Evolutionary conservation across 2,888 invertebrate species (phyloP).

Genomic region (Pseudeuparius sepicola): DNA sequence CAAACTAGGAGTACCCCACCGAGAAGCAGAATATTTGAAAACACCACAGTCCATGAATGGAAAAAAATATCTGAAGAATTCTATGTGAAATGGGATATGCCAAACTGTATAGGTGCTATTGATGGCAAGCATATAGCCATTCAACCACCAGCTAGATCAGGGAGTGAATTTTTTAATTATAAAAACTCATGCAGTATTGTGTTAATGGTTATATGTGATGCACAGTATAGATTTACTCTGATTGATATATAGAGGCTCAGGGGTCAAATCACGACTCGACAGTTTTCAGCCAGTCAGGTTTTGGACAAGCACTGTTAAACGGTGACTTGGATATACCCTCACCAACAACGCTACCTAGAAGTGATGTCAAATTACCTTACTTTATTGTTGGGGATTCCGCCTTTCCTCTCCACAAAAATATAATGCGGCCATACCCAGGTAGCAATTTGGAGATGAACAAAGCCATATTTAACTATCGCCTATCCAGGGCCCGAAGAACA

Average conservation of each 20-base stretch:
- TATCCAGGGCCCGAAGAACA: conserved; percentile 1
- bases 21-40: too few relatives aligned
- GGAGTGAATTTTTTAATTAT: conserved; percentile 28
- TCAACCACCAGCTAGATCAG: conserved; percentile 24
- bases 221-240: conserved; percentile 27
- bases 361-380: conserved; percentile 5
- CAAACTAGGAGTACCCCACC: too few relatives aligned
- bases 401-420: conserved; percentile 15
- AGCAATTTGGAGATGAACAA: conserved; percentile 7
- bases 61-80: background rate
- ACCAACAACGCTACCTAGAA: conserved; percentile 6
- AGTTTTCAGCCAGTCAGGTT: conserved; percentile 16
- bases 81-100: conserved; percentile 4
- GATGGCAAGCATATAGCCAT: conserved; percentile 20
- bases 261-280: conserved; percentile 28
- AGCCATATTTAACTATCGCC: conserved; percentile 7
- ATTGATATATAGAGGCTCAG: conserved; percentile 28
- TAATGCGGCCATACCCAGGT: conserved; percentile 14
- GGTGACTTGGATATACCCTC: conserved; percentile 6
- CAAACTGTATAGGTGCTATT: conserved; percentile 12
- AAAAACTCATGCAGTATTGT: conserved; percentile 23
- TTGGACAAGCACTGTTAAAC: conserved; percentile 10
- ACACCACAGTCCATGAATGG: too few relatives aligned
- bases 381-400: conserved; percentile 17
- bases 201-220: conserved; percentile 28